A percentile compares a stretch with the other conserved stretches of the same genome.
Conservation (phyloP, 2,113 vertebrate genomes). For the Proterorhinus semilunaris region DNA sequence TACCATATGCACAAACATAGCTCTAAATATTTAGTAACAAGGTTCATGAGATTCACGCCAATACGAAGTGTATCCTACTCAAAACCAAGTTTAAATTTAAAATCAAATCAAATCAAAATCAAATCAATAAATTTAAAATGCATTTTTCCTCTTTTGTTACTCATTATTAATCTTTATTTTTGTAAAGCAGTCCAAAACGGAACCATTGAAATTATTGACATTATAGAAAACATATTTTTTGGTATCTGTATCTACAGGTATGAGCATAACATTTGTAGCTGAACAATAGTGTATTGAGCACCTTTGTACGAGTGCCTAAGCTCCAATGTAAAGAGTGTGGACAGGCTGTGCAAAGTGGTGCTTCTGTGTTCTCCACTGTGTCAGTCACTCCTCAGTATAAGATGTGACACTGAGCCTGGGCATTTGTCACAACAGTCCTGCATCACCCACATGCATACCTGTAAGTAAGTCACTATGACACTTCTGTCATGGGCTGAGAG, state of each 20-base stretch:
- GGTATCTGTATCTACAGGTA: too few species aligned
- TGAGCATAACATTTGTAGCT: background rate
- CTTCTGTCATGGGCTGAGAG: slow-evolving; percentile 17
- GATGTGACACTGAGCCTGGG: slow-evolving; percentile 58
- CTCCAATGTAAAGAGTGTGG: slow-evolving; percentile 45
- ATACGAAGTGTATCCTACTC: too few species aligned
- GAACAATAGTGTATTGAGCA: slow-evolving; percentile 5
- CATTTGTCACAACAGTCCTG: slow-evolving; percentile 54
- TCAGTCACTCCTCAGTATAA: slow-evolving; percentile 47
- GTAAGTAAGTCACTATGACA: slow-evolving; percentile 48
- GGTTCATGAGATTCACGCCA: too few species aligned
- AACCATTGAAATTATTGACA: too few species aligned
- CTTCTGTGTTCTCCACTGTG: slow-evolving; percentile 27
- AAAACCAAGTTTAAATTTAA: too few species aligned
- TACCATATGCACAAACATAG: too few species aligned
- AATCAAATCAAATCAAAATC: too few species aligned
- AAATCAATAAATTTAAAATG: too few species aligned
- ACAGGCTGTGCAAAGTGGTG: slow-evolving; percentile 45
- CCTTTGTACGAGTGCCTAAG: slow-evolving; percentile 22
- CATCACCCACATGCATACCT: slow-evolving; percentile 44
- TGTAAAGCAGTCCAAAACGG: too few species aligned
- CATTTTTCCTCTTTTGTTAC: too few species aligned
- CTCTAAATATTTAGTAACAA: background rate
- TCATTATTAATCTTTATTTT: too few species aligned
- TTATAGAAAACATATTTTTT: too few species aligned